Conservation (phyloP, 1,140 invertebrate species). For the Ceratitis capitata region DNA sequence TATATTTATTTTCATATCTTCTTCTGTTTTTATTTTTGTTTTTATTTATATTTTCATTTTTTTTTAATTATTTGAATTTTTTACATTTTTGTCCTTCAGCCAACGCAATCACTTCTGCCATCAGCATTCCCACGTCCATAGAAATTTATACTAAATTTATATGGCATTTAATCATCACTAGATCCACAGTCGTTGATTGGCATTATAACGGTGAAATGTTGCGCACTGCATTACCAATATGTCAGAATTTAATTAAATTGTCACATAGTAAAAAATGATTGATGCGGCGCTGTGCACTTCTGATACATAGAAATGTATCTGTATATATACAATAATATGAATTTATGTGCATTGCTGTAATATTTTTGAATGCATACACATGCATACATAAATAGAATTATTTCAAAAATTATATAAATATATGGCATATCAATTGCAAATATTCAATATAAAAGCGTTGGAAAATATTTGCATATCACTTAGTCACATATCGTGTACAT, state of each 20-base stretch:
- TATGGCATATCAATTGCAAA: not conserved
- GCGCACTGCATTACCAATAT: not conserved
- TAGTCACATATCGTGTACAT: too few relatives aligned
- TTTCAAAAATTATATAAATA: not conserved
- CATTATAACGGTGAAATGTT: not conserved
- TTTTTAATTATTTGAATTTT: too few relatives aligned
- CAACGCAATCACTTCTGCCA: too few relatives aligned
- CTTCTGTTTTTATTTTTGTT: too few relatives aligned
- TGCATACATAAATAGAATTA: not conserved
- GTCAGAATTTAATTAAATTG: constrained; percentile 1
- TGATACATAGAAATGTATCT: not conserved
- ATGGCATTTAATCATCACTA: not conserved
- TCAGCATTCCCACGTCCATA: not conserved
- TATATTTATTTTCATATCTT: too few relatives aligned
- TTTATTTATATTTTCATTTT: too few relatives aligned
- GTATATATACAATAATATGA: not conserved
- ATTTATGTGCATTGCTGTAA: not conserved
- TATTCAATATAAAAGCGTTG: not conserved
- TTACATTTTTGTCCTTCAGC: too few relatives aligned
- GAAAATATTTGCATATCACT: not conserved
- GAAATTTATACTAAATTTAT: not conserved
- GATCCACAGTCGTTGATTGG: not conserved
- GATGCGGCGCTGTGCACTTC: not conserved
- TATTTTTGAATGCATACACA: too few relatives aligned
- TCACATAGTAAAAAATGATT: not conserved